Evolutionary conservation across 2,113 vertebrate genomes (phyloP).

Genomic region (Vulpes ferrilata): DNA sequence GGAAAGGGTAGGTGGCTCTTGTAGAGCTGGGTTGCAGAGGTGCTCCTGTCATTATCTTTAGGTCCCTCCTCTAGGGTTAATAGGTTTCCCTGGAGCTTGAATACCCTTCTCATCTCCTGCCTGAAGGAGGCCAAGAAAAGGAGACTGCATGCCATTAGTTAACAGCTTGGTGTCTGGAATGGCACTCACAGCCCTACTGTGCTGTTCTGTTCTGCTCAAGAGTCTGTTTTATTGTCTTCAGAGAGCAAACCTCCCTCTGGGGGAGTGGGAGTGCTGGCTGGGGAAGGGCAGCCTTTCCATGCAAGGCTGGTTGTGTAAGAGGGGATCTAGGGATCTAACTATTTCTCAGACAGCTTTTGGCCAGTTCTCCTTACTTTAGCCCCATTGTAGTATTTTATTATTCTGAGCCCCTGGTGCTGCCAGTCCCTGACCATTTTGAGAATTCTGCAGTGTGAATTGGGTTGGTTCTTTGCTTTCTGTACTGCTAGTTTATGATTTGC

Average conservation of each 20-base stretch:
- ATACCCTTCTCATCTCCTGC: not conserved
- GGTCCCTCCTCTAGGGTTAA: not conserved
- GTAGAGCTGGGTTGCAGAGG: not conserved
- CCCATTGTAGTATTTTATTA: not conserved
- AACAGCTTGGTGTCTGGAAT: not conserved
- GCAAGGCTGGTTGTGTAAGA: not conserved
- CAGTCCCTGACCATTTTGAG: not conserved
- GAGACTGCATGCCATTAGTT: not conserved
- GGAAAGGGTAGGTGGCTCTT: not conserved
- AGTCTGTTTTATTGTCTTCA: not conserved
- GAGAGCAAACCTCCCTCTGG: not conserved
- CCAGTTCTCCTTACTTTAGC: not conserved
- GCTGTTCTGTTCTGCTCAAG: not conserved
- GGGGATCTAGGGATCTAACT: too few species aligned
- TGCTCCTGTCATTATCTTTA: not conserved
- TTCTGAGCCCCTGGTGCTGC: not conserved
- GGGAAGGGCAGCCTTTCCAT: too few species aligned
- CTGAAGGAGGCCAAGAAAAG: not conserved
- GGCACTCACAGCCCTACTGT: too few species aligned
- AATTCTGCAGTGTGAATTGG: not conserved
- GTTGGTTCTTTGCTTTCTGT: not conserved
- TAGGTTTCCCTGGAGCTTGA: not conserved
- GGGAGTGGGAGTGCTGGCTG: rapidly evolving
- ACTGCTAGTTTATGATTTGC: not conserved
- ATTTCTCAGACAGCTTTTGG: not conserved